Evolutionary conservation across 2,797 vertebrate genomes (phyloP).

Genomic region (Thripadectes ignobilis): DNA sequence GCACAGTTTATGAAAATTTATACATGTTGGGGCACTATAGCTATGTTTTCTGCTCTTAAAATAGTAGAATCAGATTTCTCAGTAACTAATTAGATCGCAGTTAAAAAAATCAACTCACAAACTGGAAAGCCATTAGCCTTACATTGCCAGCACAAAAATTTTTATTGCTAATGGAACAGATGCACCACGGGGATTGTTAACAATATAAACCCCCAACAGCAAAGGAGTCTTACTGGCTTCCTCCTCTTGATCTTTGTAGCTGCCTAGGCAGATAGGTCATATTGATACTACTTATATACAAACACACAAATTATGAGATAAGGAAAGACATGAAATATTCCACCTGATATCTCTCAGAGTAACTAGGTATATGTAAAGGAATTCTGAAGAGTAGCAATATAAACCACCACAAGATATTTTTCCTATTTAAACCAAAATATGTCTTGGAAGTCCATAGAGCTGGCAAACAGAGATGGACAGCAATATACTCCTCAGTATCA

Average conservation of each 20-base stretch:
- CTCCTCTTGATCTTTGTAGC: neutral
- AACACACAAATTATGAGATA: neutral
- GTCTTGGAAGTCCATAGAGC: neutral
- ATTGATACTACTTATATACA: neutral
- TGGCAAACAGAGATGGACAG: neutral
- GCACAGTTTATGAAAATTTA: neutral
- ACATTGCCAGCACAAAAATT: neutral
- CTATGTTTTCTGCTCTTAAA: neutral
- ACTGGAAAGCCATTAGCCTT: neutral
- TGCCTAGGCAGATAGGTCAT: neutral
- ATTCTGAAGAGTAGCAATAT: neutral
- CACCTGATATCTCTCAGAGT: neutral
- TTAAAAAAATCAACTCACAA: neutral
- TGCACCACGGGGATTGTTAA: neutral
- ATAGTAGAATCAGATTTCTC: neutral
- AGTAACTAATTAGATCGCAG: neutral
- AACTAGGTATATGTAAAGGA: neutral
- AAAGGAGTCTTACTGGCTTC: neutral
- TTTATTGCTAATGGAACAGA: neutral
- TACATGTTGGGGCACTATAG: neutral
- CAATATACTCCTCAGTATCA: neutral
- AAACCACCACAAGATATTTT: neutral
- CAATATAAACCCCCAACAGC: neutral
- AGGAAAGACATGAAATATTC: neutral
- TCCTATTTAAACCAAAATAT: neutral